Evolutionary conservation across 2,888 invertebrate species (phyloP).

Genomic region (Dinocampus coccinellae): DNA sequence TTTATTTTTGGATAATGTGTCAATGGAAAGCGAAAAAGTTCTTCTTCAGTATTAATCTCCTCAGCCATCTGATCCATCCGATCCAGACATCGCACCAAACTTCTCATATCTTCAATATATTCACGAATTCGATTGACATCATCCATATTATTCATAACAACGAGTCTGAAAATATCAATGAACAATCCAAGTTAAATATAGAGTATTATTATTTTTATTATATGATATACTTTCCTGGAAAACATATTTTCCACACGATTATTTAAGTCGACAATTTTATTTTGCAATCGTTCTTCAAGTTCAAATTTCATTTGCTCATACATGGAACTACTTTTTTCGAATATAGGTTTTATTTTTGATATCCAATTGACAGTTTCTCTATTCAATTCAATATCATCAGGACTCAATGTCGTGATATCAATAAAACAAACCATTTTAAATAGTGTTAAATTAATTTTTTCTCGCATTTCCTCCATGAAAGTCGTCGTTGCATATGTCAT

Average conservation of each 20-base stretch:
- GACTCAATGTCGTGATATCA: conserved; percentile 81
- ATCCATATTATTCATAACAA: conserved; percentile 87
- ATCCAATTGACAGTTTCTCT: conserved; percentile 89
- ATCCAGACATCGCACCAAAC: conserved; percentile 81
- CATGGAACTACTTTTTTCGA: conserved; percentile 83
- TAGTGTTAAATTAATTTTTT: conserved; percentile 78
- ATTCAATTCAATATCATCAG: conserved; percentile 84
- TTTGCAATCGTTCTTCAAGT: conserved; percentile 84
- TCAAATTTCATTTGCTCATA: conserved; percentile 87
- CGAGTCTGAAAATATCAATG: conserved; percentile 69
- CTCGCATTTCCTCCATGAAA: conserved; percentile 78
- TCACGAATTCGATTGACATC: conserved; percentile 82
- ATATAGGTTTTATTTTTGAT: conserved; percentile 82
- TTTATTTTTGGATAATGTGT: conserved; percentile 83
- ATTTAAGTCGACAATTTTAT: conserved; percentile 79
- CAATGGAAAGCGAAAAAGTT: conserved; percentile 84
- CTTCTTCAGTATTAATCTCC: conserved; percentile 94
- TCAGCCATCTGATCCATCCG: conserved; percentile 81
- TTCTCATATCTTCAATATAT: conserved; percentile 83
- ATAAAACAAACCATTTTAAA: conserved; percentile 79
- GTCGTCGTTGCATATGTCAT: conserved; percentile 84
- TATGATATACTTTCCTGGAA: conserved; percentile 71
- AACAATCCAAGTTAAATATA: not conserved
- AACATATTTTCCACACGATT: conserved; percentile 79
- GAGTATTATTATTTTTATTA: not conserved